phyloP scores from a whole-genome alignment of 2,113 vertebrate genomes.

The Brachypodius melanocephalos region DNA sequence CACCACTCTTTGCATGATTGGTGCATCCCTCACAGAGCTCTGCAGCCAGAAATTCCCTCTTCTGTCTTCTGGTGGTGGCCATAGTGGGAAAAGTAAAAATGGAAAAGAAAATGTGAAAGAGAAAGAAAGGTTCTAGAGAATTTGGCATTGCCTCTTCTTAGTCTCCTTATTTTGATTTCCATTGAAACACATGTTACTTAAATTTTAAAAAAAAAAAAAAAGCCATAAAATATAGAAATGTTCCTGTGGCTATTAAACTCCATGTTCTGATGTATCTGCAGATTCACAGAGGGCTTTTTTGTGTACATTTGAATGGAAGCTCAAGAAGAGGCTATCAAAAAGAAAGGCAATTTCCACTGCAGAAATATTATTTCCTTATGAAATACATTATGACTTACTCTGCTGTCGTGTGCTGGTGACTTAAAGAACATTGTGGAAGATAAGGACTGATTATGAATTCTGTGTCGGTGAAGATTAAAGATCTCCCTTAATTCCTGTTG shows the following conservation, averaged over 20 bases:
- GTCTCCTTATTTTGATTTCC: background rate
- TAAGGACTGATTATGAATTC: background rate
- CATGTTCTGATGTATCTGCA: background rate
- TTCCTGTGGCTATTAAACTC: background rate
- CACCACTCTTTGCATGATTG: fast-evolving
- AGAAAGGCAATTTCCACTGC: background rate
- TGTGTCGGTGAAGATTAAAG: constrained; percentile 7
- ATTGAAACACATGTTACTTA: background rate
- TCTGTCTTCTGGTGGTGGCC: background rate
- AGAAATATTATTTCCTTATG: background rate
- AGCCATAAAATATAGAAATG: background rate
- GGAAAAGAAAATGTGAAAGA: background rate
- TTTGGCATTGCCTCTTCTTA: background rate
- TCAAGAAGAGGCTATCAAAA: background rate
- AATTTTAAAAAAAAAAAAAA: background rate
- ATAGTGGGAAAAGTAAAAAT: background rate
- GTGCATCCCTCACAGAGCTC: background rate
- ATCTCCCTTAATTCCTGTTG: background rate
- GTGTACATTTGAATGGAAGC: background rate
- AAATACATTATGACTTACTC: background rate
- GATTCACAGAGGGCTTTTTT: background rate
- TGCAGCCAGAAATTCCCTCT: background rate
- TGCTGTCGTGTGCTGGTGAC: background rate
- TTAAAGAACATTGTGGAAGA: background rate
- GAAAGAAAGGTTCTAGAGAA: background rate